Evolutionary conservation across 2,797 vertebrate species (phyloP).

Genomic region (Acridotheres tristis): DNA sequence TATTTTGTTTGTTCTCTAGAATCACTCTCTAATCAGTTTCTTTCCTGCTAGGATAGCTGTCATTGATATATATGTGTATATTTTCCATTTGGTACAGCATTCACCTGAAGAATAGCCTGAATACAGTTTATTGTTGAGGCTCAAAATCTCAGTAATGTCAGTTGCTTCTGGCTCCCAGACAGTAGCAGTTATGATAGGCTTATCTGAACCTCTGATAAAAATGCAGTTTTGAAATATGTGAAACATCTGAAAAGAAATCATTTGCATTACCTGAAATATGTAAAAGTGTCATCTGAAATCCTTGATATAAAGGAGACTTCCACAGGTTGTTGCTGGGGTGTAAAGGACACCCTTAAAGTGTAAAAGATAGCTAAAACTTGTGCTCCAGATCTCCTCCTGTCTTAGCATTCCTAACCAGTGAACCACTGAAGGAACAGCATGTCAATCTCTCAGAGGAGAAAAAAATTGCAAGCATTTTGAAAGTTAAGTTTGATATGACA

Average conservation of each 20-base stretch:
- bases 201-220: neutral
- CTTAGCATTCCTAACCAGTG: neutral
- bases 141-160: neutral
- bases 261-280: neutral
- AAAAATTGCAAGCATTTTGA: neutral
- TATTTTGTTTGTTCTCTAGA: neutral
- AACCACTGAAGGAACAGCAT: neutral
- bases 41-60: neutral
- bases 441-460: neutral
- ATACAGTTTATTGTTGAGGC: neutral
- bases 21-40: neutral
- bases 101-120: neutral
- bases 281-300: neutral
- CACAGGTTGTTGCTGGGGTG: neutral
- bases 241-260: neutral
- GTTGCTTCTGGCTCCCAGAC: neutral
- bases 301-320: neutral
- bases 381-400: neutral
- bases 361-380: neutral
- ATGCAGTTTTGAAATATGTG: neutral
- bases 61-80: neutral
- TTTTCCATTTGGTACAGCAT: neutral
- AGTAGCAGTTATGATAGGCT: neutral
- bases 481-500: neutral
- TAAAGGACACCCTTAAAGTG: neutral